Conservation (phyloP, 1,140 invertebrate species). For the Leptinotarsa texana region DNA sequence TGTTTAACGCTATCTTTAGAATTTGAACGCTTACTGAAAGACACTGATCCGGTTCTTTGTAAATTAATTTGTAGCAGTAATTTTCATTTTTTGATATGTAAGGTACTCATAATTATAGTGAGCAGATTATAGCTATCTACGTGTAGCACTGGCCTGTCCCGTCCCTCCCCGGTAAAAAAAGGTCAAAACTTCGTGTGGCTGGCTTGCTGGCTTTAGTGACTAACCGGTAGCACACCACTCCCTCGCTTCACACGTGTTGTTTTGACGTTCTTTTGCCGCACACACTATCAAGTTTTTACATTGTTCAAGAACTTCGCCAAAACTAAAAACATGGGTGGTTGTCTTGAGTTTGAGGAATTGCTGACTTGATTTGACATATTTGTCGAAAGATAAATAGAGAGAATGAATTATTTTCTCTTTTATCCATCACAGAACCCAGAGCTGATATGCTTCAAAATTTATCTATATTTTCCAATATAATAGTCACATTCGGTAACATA, state of each 20-base stretch:
- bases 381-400: not conserved
- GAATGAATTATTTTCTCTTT: no score
- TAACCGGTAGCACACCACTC: slow-evolving; percentile 56
- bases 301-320: slow-evolving; percentile 16
- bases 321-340: slow-evolving; percentile 5
- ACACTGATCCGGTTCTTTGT: not conserved
- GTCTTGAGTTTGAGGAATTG: slow-evolving; percentile 20
- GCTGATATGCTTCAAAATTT: no score
- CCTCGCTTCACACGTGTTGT: slow-evolving; percentile 55
- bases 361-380: slow-evolving; percentile 12
- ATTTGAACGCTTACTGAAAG: not conserved
- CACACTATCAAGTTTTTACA: slow-evolving; percentile 44
- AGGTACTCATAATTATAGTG: slow-evolving; percentile 12
- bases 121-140: slow-evolving; percentile 44
- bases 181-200: slow-evolving; percentile 56
- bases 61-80: not conserved
- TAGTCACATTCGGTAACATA: no score
- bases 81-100: not conserved
- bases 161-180: slow-evolving; percentile 57
- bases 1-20: not conserved
- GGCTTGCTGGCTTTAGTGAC: slow-evolving; percentile 56
- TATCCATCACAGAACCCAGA: no score
- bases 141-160: slow-evolving; percentile 56
- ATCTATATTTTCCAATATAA: no score
- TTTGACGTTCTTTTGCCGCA: slow-evolving; percentile 57